Base-by-base conservation (phyloP, 2,113 vertebrate species). In the Sebastes fasciatus region DNA sequence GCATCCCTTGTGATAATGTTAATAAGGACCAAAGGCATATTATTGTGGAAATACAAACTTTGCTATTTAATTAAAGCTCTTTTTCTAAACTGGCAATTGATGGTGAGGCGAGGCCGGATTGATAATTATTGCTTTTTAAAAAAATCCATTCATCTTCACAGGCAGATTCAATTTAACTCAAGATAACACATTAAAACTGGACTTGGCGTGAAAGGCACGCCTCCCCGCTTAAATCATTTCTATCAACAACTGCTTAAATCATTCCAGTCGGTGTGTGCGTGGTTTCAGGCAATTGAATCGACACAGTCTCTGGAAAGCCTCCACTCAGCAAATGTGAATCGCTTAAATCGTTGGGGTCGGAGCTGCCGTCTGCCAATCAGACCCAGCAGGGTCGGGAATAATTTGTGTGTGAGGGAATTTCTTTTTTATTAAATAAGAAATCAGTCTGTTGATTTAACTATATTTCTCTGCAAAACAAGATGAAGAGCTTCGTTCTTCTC, bases 241-340 rank as follows among this genome's bases (percentile, higher is more conserved):
- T 57, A 86, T 89, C 86, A 86, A 88, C 79, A 86, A 79, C 85
- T 66, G 69, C 82, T 88, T 89, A 81, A 87, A 91, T 89, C 80
- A 89, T 80, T 62, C 55, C 83, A 88, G 49, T 71, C 79, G 26
- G 86, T 60, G 74, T 19, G 67, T 58, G 86, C 63, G 74, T 19
- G 67, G 62, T 80, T 85, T 86, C 40, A 77, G 71, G 52, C 87
- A 43, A 82, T 81, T 79, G 58, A 68, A 87, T 84, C 60, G 90
- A 86, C 87, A 82, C 75, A 57, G 46, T 77, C 54, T 45, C 54
- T 73, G 77, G 62, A 90, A 91, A 76, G 81, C 13, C 62, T 79
- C 65, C 57, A 76, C 86, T 88, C 89, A 89, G 89, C 80, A 84
- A 79, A 86, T 85, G 42, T 78, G 82, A 86, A 81, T 83, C 83